Evolutionary conservation across 1,140 invertebrate genomes (phyloP).

Genomic region (Oscheius sp.): DNA sequence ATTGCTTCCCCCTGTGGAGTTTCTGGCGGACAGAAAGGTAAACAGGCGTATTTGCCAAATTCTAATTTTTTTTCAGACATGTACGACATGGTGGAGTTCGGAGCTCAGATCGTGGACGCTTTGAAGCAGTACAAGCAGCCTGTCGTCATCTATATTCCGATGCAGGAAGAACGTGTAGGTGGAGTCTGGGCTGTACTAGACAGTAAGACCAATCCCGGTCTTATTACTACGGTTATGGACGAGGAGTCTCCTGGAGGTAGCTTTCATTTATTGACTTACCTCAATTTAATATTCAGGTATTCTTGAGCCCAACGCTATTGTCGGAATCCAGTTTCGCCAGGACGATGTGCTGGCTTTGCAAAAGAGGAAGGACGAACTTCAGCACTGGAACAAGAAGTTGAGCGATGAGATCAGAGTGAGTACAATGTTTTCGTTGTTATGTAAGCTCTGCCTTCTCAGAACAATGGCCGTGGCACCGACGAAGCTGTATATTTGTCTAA

Average conservation of each 20-base stretch:
- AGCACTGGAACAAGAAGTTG: conserved; percentile 62
- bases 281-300: too few species aligned
- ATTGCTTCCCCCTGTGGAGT: conserved; percentile 99
- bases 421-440: too few species aligned
- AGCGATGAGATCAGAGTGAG: conserved; percentile 71
- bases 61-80: conserved; percentile 73
- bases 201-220: conserved; percentile 84
- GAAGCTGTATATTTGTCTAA: too few species aligned
- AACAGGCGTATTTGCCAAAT: conserved; percentile 11
- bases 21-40: conserved; percentile 97
- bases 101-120: conserved; percentile 96
- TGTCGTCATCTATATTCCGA: conserved; percentile 92
- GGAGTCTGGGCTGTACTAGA: conserved; percentile 99
- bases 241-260: conserved; percentile 80
- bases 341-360: conserved; percentile 72
- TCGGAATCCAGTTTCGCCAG: conserved; percentile 92
- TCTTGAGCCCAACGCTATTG: conserved; percentile 89
- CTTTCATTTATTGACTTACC: too few species aligned
- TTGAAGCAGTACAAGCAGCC: conserved; percentile 83
- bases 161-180: conserved; percentile 87
- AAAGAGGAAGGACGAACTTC: conserved; percentile 63
- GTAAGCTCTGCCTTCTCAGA: too few species aligned
- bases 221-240: conserved; percentile 99
- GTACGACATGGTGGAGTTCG: conserved; percentile 97
- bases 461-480: too few species aligned